Conservation (phyloP, 2,113 vertebrate species). For the Pseudorasbora parva region DNA sequence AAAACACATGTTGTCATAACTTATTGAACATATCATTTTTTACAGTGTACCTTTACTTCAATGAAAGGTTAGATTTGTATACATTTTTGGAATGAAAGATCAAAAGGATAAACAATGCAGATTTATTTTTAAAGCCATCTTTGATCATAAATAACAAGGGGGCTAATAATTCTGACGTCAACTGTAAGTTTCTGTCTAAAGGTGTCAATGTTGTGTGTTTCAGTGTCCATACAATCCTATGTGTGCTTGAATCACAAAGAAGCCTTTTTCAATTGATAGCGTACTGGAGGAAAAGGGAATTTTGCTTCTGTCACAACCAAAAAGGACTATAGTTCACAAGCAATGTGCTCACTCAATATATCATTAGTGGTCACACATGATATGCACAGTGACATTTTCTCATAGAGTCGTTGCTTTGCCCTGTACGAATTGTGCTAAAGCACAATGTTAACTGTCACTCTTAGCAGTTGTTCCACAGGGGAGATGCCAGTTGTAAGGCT, state of each 20-base stretch:
- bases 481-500: slow-evolving; percentile 44
- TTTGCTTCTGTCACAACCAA: neutral
- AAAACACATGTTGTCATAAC: too few relatives aligned
- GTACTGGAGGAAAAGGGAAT: too few relatives aligned
- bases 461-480: slow-evolving; percentile 37
- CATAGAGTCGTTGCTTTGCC: neutral
- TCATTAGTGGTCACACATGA: neutral
- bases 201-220: neutral
- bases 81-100: too few relatives aligned
- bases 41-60: too few relatives aligned
- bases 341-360: neutral
- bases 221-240: neutral
- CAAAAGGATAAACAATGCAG: too few relatives aligned
- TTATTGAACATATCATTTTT: too few relatives aligned
- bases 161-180: too few relatives aligned
- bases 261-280: too few relatives aligned
- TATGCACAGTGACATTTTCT: neutral
- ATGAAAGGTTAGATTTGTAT: too few relatives aligned
- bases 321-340: neutral
- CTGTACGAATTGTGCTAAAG: neutral
- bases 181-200: neutral
- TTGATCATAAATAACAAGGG: too few relatives aligned
- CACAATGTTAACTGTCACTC: slow-evolving; percentile 46
- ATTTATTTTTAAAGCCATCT: too few relatives aligned
- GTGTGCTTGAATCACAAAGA: neutral